Conservation (phyloP, 2,888 invertebrate species). For the Sphaerophoria taeniata region DNA sequence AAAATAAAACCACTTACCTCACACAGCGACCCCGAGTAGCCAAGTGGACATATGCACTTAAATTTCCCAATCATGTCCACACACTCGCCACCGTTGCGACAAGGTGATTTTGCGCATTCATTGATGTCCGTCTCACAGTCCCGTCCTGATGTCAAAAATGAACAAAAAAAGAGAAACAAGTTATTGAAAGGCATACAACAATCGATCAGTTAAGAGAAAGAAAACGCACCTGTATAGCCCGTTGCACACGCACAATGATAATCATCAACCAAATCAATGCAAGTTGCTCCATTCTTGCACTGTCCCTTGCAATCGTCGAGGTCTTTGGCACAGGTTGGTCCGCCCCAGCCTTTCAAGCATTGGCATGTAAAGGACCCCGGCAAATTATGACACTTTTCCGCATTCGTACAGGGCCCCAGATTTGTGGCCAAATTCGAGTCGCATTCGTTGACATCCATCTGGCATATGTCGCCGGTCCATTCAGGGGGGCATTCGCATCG, state of each 20-base stretch:
- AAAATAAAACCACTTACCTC: slow-evolving; percentile 88
- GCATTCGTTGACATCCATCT: slow-evolving; percentile 84
- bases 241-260: slow-evolving; percentile 95
- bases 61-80: slow-evolving; percentile 93
- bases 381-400: slow-evolving; percentile 92
- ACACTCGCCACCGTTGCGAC: slow-evolving; percentile 95
- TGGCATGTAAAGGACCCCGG: slow-evolving; percentile 93
- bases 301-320: slow-evolving; percentile 95
- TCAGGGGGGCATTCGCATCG: slow-evolving; percentile 93
- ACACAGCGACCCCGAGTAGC: slow-evolving; percentile 93
- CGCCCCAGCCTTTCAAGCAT: slow-evolving; percentile 95
- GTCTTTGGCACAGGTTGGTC: slow-evolving; percentile 94
- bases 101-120: slow-evolving; percentile 94
- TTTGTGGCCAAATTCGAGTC: slow-evolving; percentile 80
- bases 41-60: slow-evolving; percentile 95
- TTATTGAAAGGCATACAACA: slow-evolving; percentile 49
- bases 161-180: slow-evolving; percentile 46
- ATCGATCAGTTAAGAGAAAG: slow-evolving; percentile 10
- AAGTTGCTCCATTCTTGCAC: slow-evolving; percentile 94
- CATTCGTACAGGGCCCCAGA: slow-evolving; percentile 93
- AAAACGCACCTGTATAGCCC: slow-evolving; percentile 88
- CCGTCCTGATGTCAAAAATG: slow-evolving; percentile 84
- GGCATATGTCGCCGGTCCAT: slow-evolving; percentile 94
- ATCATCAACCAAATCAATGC: slow-evolving; percentile 95
- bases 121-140: slow-evolving; percentile 94